Conservation (phyloP, 2,888 invertebrate genomes). For the Drosophila diplacantha region DNA sequence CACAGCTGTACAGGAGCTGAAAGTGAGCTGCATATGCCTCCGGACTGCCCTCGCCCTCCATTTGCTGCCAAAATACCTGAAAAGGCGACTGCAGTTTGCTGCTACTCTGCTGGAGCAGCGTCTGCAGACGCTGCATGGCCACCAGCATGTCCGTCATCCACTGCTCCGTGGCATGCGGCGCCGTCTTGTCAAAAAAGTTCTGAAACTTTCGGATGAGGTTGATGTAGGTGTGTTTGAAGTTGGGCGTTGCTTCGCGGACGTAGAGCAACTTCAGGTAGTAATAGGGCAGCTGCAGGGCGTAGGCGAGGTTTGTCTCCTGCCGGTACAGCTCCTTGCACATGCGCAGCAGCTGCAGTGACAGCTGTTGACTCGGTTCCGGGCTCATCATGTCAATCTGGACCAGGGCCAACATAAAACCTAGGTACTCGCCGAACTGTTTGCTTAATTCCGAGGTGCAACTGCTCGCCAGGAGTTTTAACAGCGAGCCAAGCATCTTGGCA, state of each 20-base stretch:
- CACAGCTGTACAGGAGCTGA: conserved; percentile 57
- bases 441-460: conserved; percentile 24
- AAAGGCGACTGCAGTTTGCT: conserved; percentile 37
- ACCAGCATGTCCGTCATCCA: conserved; percentile 70
- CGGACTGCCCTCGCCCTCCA: conserved; percentile 40
- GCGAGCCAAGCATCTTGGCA: conserved; percentile 40
- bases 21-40: conserved; percentile 55
- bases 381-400: conserved; percentile 52
- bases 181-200: conserved; percentile 54
- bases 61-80: conserved; percentile 56
- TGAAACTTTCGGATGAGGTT: conserved; percentile 61
- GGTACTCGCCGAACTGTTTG: conserved; percentile 48
- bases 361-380: conserved; percentile 32
- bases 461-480: conserved; percentile 42
- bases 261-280: conserved; percentile 67
- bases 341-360: conserved; percentile 57
- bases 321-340: conserved; percentile 50
- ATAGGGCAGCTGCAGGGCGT: conserved; percentile 62
- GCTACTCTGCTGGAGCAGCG: conserved; percentile 48
- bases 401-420: conserved; percentile 49
- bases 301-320: conserved; percentile 35
- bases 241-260: conserved; percentile 30
- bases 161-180: conserved; percentile 36
- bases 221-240: conserved; percentile 53
- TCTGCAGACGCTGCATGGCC: conserved; percentile 50